These are phyloP conservation scores for Narcine bancroftii DNA, from an alignment of 2,113 vertebrate genomes.

Conservation along the genomic window DNA sequence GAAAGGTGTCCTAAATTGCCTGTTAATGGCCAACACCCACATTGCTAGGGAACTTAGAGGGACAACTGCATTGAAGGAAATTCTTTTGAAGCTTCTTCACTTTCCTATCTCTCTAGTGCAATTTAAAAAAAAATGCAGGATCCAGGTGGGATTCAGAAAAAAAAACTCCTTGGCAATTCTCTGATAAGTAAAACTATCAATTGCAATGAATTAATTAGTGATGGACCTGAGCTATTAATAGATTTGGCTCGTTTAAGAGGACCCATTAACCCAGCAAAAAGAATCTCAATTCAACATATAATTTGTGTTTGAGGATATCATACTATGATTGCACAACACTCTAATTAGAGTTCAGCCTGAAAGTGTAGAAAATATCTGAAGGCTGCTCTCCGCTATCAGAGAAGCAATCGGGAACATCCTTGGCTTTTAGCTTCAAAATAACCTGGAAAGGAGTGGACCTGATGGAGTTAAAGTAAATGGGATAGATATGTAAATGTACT, in stretches of 20 bases:
- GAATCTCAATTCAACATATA: too few species aligned
- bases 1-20: too few species aligned
- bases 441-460: not conserved
- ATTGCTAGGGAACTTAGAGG: too few species aligned
- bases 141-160: too few species aligned
- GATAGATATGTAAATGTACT: not conserved
- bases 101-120: too few species aligned
- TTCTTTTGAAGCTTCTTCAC: too few species aligned
- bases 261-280: too few species aligned
- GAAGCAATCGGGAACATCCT: not conserved
- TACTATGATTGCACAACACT: not conserved
- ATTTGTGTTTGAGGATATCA: not conserved
- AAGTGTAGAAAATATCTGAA: not conserved
- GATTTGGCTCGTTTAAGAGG: too few species aligned
- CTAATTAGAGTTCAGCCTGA: not conserved
- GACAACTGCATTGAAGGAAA: too few species aligned
- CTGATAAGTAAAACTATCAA: not conserved
- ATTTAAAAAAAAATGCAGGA: too few species aligned
- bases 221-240: not conserved
- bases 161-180: too few species aligned
- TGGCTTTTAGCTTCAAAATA: not conserved
- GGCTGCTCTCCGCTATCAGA: not conserved
- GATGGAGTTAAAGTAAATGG: not conserved
- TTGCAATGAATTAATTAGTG: not conserved
- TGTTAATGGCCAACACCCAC: too few species aligned